These are phyloP conservation scores for Uloborus plumipes DNA, from an alignment of 2,888 invertebrate species.

Conservation along the genomic window DNA sequence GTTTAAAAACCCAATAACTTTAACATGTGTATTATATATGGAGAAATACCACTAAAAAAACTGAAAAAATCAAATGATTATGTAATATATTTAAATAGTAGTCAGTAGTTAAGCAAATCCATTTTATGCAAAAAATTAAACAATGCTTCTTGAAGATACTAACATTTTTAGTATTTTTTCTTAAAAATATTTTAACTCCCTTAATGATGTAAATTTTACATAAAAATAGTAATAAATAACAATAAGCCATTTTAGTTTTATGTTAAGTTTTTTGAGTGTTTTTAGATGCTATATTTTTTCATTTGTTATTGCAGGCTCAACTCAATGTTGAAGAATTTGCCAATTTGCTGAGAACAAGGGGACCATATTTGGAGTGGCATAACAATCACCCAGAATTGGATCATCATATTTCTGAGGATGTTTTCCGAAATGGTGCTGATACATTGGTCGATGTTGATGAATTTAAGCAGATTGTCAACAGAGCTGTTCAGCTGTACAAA, in stretches of 20 bases:
- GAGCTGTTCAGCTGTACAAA: slow-evolving; percentile 39
- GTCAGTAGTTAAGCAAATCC: neutral
- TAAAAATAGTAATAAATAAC: too few species aligned
- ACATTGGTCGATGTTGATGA: slow-evolving; percentile 58
- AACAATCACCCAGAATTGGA: slow-evolving; percentile 58
- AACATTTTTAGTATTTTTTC: too few species aligned
- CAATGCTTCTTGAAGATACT: neutral
- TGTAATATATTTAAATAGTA: neutral
- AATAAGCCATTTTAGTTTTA: neutral
- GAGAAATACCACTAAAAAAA: too few species aligned
- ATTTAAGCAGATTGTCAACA: slow-evolving; percentile 38
- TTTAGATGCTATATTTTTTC: neutral
- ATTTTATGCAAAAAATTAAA: neutral
- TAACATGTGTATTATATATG: too few species aligned
- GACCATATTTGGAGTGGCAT: slow-evolving; percentile 60
- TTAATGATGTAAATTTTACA: neutral
- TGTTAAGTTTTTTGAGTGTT: neutral
- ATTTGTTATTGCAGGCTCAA: slow-evolving; percentile 53
- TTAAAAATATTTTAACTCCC: too few species aligned
- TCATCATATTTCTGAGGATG: slow-evolving; percentile 43
- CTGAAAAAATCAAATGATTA: too few species aligned
- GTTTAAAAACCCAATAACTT: too few species aligned
- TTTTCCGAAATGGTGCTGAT: slow-evolving; percentile 59
- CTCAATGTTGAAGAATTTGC: slow-evolving; percentile 61
- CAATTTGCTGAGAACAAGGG: slow-evolving; percentile 46